Base-by-base conservation (phyloP, 2,797 vertebrate genomes). In the Scolopax bukidnonensis region DNA sequence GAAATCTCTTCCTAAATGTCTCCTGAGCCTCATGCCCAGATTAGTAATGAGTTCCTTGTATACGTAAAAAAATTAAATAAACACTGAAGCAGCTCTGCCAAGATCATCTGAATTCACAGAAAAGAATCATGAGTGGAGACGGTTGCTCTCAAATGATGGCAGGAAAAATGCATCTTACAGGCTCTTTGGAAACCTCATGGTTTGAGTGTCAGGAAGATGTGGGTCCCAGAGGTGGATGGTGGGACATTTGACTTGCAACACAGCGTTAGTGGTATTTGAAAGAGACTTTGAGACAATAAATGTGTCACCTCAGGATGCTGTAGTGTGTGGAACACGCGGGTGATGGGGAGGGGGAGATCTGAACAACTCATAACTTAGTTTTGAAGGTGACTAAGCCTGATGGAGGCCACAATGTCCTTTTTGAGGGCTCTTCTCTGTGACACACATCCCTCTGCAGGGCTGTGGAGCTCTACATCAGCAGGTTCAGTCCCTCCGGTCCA, bases 171-270 rank as follows among this genome's bases (percentile, higher is more conserved):
- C 30, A 30, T n/a, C 57, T 45, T 4, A 1, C 6, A 12, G 38
- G 10, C 16, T 4, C 36, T 60, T n/a, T 19, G 75, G 74, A 47
- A 77, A 64, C 48, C 57, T 33, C n/a, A n/a, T 3, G 10, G 17
- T 38, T 21, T 43, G 51, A 18, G 16, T 7, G n/a, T 21, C 0
- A 0, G 73, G 48, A 71, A 30, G 64, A 16, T 8, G 11, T 4
- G 9, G 12, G 28, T 69, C 33, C 60, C 25, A 5, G 6, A 16
- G 56, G 38, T 32, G 21, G 50, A 3, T 1, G 2, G 36, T 6
- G 48, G 67, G 33, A 21, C 40, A 70, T 38, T 14, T 14, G 45
- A 60, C 51, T 71, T 40, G 65, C 30, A 57, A 70, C 60, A 54
- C 47, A 36, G 30, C 5, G 43, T 28, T 45, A n/a, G 23, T 6